phyloP scores from a whole-genome alignment of 1,140 invertebrate genomes.

The Zaprionus capensis region DNA sequence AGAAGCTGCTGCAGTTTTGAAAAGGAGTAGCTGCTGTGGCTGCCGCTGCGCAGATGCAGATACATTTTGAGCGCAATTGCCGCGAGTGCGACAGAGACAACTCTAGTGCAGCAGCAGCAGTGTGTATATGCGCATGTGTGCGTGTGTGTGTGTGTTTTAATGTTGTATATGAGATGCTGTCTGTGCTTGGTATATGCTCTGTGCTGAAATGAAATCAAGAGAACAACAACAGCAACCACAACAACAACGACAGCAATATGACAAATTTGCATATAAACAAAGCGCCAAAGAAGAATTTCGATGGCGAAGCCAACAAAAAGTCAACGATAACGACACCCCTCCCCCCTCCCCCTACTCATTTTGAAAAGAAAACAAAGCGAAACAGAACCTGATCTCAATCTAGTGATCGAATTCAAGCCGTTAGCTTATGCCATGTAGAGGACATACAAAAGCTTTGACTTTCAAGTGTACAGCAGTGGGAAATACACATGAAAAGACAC shows the following conservation, averaged over 20 bases:
- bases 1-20: conserved; percentile 76
- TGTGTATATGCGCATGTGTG: neutral
- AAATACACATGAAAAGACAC: conserved; percentile 1
- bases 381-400: conserved; percentile 54
- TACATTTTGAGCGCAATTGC: conserved; percentile 73
- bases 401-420: conserved; percentile 40
- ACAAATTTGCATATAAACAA: conserved; percentile 82
- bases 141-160: conserved; percentile 32
- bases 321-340: neutral
- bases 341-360: neutral
- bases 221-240: conserved; percentile 26
- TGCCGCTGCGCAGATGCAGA: conserved; percentile 74
- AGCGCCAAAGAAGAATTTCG: conserved; percentile 53
- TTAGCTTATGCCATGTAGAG: conserved; percentile 24
- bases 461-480: conserved; percentile 30
- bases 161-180: conserved; percentile 57
- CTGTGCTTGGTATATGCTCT: conserved; percentile 24
- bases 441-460: conserved; percentile 36
- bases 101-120: conserved; percentile 41
- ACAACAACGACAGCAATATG: conserved; percentile 54
- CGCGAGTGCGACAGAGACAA: conserved; percentile 68
- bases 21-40: conserved; percentile 72
- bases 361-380: conserved; percentile 41
- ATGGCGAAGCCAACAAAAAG: conserved; percentile 37
- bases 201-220: conserved; percentile 71